These are phyloP conservation scores for Eupithecia subumbrata DNA, from an alignment of 2,888 invertebrate species.

Conservation along the genomic window DNA sequence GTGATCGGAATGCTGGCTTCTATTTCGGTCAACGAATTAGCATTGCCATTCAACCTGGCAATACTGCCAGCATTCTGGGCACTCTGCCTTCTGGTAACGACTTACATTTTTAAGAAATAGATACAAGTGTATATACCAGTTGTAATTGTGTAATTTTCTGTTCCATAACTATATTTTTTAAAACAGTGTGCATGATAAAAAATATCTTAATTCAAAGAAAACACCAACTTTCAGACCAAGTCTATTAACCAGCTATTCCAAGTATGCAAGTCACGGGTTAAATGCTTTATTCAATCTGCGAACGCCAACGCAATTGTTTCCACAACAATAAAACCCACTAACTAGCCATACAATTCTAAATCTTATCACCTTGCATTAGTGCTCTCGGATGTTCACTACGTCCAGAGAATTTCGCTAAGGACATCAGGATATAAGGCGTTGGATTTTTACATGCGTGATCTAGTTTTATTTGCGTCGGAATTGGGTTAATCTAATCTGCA, in stretches of 20 bases:
- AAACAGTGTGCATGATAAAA: too few relatives aligned
- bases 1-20: too few relatives aligned
- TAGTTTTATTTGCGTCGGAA: constrained; percentile 39
- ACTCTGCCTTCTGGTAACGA: too few relatives aligned
- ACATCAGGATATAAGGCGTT: constrained; percentile 39
- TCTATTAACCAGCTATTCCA: background rate
- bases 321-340: constrained; percentile 43
- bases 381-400: constrained; percentile 36
- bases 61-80: too few relatives aligned
- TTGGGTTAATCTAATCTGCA: constrained; percentile 40
- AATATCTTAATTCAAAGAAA: too few relatives aligned
- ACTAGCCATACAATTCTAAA: constrained; percentile 46
- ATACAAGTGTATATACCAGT: too few relatives aligned
- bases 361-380: constrained; percentile 53
- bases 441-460: constrained; percentile 40
- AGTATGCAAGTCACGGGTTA: constrained; percentile 64
- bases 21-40: too few relatives aligned
- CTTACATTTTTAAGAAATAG: too few relatives aligned
- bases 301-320: constrained; percentile 74
- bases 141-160: too few relatives aligned
- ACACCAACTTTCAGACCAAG: background rate
- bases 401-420: constrained; percentile 45
- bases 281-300: constrained; percentile 77
- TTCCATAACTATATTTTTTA: too few relatives aligned
- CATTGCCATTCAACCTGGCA: too few relatives aligned